phyloP scores from a whole-genome alignment of 1,140 invertebrate genomes.

The Mercenaria mercenaria region DNA sequence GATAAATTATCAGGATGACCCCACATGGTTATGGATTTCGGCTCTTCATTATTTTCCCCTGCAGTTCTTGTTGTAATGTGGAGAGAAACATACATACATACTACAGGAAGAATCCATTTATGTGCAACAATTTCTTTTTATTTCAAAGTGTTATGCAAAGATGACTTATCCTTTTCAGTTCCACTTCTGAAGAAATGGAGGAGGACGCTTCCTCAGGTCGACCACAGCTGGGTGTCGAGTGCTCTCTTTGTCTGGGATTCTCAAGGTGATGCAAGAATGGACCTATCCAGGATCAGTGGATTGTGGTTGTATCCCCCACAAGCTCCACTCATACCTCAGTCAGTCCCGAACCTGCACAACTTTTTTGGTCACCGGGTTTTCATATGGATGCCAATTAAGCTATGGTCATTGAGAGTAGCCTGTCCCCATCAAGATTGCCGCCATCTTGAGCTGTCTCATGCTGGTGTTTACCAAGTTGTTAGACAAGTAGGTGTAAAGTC shows the following conservation, averaged over 20 bases:
- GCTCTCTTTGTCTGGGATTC: neutral
- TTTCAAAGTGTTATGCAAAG: too few species aligned
- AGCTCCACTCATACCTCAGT: neutral
- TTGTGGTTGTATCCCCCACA: neutral
- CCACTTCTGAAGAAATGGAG: too few species aligned
- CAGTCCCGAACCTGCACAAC: neutral
- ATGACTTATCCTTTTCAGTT: too few species aligned
- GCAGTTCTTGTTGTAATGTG: too few species aligned
- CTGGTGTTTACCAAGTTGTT: neutral
- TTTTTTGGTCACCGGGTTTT: neutral
- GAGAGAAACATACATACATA: too few species aligned
- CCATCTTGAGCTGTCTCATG: neutral
- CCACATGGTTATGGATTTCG: too few species aligned
- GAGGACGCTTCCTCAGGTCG: neutral
- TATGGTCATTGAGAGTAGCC: neutral
- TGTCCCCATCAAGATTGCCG: neutral
- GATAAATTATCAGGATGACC: too few species aligned
- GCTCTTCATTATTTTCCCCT: too few species aligned
- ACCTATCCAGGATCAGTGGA: neutral
- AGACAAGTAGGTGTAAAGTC: too few species aligned
- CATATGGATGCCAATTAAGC: neutral
- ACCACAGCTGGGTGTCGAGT: neutral
- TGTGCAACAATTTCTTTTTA: too few species aligned
- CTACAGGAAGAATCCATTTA: too few species aligned
- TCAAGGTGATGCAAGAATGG: neutral